A percentile compares a stretch with the other conserved stretches of the same genome.
Conservation (phyloP, 2,888 invertebrate genomes). For the Agonopterix heracliana region DNA sequence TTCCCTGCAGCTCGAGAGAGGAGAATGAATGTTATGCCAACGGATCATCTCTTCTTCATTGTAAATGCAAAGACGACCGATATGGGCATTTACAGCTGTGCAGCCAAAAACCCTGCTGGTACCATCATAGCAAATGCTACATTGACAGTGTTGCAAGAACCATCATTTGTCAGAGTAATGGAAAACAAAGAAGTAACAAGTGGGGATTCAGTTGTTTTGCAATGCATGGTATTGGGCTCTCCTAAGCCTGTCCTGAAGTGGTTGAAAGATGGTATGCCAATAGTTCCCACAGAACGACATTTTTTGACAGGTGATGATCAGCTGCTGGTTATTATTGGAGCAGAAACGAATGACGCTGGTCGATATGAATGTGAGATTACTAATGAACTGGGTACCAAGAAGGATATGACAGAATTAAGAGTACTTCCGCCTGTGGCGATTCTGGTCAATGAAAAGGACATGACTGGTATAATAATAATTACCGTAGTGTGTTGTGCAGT, state of each 20-base stretch:
- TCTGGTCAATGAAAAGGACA: constrained; percentile 82
- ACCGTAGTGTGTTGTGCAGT: constrained; percentile 94
- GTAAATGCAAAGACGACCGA: constrained; percentile 92
- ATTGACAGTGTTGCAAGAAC: constrained; percentile 89
- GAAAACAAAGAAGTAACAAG: constrained; percentile 87
- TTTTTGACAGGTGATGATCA: constrained; percentile 93
- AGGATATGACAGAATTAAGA: constrained; percentile 82
- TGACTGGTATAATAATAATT: constrained; percentile 91
- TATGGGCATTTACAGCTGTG: constrained; percentile 95
- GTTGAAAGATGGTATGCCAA: constrained; percentile 87
- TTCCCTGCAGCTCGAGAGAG: constrained; percentile 96
- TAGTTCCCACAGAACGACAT: constrained; percentile 86
- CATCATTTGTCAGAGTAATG: constrained; percentile 91
- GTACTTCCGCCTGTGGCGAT: constrained; percentile 79
- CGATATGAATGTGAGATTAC: constrained; percentile 93
- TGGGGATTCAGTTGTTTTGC: constrained; percentile 90
- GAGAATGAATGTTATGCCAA: constrained; percentile 93
- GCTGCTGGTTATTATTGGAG: constrained; percentile 89
- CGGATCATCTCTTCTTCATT: constrained; percentile 94
- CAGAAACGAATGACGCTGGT: constrained; percentile 86
- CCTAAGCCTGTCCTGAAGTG: constrained; percentile 89
- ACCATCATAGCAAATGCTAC: constrained; percentile 90
- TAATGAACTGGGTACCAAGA: constrained; percentile 87
- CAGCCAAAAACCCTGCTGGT: constrained; percentile 93
- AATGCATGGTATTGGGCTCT: constrained; percentile 91